Base-by-base conservation (phyloP, 2,888 invertebrate species). In the Thelaira solivaga region DNA sequence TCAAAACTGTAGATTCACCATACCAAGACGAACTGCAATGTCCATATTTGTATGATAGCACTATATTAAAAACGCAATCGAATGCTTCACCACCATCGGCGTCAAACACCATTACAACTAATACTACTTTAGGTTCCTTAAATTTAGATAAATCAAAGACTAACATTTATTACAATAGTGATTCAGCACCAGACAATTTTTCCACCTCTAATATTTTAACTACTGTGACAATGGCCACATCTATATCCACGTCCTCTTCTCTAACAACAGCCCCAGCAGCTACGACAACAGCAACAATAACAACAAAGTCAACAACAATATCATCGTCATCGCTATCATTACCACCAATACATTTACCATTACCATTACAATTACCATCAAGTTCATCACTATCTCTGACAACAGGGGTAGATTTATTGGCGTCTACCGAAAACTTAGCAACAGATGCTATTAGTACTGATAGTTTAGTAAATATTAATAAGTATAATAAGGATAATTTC, bases 381-480 rank as follows among this genome's bases (percentile, higher is more conserved):
- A 6, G 53, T 34, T 34, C 55, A 74, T 47, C 61, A 26, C 20
- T 49, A 61, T 10, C 67, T 36, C 39, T 49, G 10, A 51, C 49
- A 18, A 8, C 41, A 7, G 61, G 45, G n/a, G 36, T 75, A 75
- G 74, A 61, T 62, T 45, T 75, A 47, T 68, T 61, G 24, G 45
- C 53, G 53, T 75, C 53, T 55, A 68, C 45, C 31, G 67, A 45
- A 39, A 67, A 68, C 68, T 36, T 75, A 68, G 45, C 74, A 61
- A 61, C 68, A 47, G 80, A 80, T 79, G 68, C 78, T 74, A 81
- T 80, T 80, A 83, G 86, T 84, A 87, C 86, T 87, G 87, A 86
- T 87, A 87, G 83, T 84, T 81, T 86, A 75, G 51, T 67, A 86
- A 85, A 84, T 85, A 84, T 80, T 78, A 80, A 82, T 84, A 86